phyloP scores from a whole-genome alignment of 2,797 vertebrate species.

The Podarcis siculus region DNA sequence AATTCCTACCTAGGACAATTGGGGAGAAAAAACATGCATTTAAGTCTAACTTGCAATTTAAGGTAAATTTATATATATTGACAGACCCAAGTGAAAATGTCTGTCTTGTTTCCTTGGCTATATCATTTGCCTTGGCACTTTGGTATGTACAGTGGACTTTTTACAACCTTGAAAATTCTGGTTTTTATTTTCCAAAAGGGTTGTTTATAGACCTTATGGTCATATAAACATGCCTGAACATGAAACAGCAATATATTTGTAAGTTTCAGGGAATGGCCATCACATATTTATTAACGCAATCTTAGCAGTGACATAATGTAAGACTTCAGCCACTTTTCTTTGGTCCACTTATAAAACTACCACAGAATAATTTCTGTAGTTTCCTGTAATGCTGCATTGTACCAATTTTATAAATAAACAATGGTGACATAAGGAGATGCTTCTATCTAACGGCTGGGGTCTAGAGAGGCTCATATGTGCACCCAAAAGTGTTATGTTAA shows the following conservation, averaged over 20 bases:
- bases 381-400: not conserved
- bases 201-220: not conserved
- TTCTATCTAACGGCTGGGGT: not conserved
- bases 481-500: not conserved
- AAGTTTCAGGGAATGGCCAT: not conserved
- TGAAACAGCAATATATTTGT: not conserved
- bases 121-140: not conserved
- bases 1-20: not conserved
- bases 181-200: not conserved
- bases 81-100: not conserved
- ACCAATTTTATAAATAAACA: not conserved
- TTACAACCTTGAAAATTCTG: not conserved
- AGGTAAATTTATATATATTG: not conserved
- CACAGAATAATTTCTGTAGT: not conserved
- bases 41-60: not conserved
- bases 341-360: not conserved
- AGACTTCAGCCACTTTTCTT: not conserved
- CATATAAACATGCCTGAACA: not conserved
- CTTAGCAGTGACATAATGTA: not conserved
- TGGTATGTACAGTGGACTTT: not conserved
- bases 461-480: not conserved
- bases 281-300: not conserved
- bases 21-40: not conserved
- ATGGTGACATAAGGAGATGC: not conserved
- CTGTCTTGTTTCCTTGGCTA: not conserved